Evolutionary conservation across 2,113 vertebrate species (phyloP), one percentile per base, ranked within the genome.

Genomic region (Zapornia atra): DNA sequence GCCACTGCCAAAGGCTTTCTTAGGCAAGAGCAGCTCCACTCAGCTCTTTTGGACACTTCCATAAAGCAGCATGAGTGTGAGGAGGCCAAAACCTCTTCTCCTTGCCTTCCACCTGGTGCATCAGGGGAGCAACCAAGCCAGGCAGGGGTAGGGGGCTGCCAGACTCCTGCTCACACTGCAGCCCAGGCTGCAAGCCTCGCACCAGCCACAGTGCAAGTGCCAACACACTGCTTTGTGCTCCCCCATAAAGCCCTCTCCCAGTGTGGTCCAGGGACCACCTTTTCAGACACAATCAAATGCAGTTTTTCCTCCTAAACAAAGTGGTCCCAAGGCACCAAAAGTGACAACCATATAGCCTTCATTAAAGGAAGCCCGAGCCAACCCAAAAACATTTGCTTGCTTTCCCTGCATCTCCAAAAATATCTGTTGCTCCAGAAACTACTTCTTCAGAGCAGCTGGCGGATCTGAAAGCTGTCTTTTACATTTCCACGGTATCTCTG

Each of bases 391-490:
- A 46, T 69, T 42, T 42, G 25, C 25, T 90, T 2, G 1, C 44
- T 82, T 69, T 51, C 28, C 51, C 21, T 34, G 38, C 8, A 25
- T 76, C 60, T 68, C 82, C 9, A 0, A 73, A 92, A 90, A 77
- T 38, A 93, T 29, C 42, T 80, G 36, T 31, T 73, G 34, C 56
- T 90, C 66, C 60, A 86, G 59, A 78, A 95, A 70, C 20, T 68
- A 64, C 75, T 86, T 92, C 79, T 83, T 86, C 60, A 50, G 40
- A 73, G 66, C 80, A 91, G 88, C 86, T 90, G 73, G 85, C 6
- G 0, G 69, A 78, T 89, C 31, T 88, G 92, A 95, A 93, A 96
- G 80, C 69, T 79, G 72, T 86, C 95, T 88, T 93, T 81, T 82
- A 81, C 86, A 69, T 96, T 84, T 93, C 69, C 77, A 65, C 29